Base-by-base conservation (phyloP, 35 echinoderm and acorn worm genomes). In the Hemicentrotus pulcherrimus region DNA sequence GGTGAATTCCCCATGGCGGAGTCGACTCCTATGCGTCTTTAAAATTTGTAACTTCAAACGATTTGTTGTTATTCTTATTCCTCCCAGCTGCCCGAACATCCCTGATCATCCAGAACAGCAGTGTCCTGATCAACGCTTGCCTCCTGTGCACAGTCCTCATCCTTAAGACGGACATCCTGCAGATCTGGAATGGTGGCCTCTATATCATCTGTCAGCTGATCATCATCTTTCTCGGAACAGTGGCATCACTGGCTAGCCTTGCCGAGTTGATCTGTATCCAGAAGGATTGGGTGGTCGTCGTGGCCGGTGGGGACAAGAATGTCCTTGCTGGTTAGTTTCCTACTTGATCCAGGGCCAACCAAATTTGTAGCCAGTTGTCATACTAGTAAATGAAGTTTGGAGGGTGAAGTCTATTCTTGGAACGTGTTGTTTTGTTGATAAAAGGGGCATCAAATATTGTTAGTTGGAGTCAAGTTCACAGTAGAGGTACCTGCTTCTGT, bases 281-380 rank as follows among this genome's bases (percentile, higher is more conserved):
- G 95, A 99, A 98, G 94, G 98, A 99, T 93, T 99, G 98, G 98
- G 97, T 99, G 65, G 98, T 99, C 9, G 94, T 98, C 6, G 91
- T 99, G 18, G 97, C 98, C 24, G 97, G 96, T 11, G 32, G 88
- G 1, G 88, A 98, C 93, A 98, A 95, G 86, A 88, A 91, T 28
- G 91, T 94, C 28, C 89, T 99, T 47, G 95, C 97, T 87, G 50
- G 98, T 99, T 94, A 91, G 94, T 90, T 22, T 22, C 5, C 0
- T 6, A 2, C 65, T n/a, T n/a, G n/a, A n/a, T n/a, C n/a, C n/a
- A n/a, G n/a, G n/a, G n/a, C n/a, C n/a, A n/a, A n/a, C n/a, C n/a
- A n/a, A n/a, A n/a, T n/a, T n/a, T n/a, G n/a, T n/a, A n/a, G n/a
- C 8, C 48, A 2, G 15, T 55, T 55, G 50, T 55, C 50, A 11